phyloP scores from a whole-genome alignment of 1,140 invertebrate genomes.

The Ephestia elutella region DNA sequence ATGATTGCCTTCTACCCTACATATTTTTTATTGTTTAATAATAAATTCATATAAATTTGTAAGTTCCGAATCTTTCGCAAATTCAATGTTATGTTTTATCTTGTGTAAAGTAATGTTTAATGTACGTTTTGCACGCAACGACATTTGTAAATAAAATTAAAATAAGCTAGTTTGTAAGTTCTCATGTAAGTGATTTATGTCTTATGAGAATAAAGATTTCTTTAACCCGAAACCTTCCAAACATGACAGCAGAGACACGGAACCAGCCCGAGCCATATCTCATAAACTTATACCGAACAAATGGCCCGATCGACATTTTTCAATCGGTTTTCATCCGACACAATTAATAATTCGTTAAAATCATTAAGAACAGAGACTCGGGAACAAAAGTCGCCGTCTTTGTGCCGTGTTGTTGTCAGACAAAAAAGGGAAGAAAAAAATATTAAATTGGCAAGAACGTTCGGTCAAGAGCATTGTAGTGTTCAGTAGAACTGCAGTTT shows the following conservation, averaged over 20 bases:
- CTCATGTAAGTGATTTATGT: no score
- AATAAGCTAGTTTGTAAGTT: no score
- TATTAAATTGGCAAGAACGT: slow-evolving; percentile 27
- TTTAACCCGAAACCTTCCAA: no score
- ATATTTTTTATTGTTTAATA: no score
- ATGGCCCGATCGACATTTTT: slow-evolving; percentile 59
- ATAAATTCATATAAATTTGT: no score
- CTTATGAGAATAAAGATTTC: no score
- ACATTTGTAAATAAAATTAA: no score
- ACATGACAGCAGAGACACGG: not conserved
- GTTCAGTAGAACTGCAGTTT: not conserved
- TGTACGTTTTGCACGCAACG: no score
- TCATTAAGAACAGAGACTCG: slow-evolving; percentile 66
- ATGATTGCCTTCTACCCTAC: no score
- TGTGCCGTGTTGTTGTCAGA: slow-evolving; percentile 43
- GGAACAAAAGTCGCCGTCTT: slow-evolving; percentile 68
- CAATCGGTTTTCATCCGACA: slow-evolving; percentile 58
- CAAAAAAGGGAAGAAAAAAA: slow-evolving; percentile 54
- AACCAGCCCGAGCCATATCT: slow-evolving; percentile 1
- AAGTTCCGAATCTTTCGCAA: no score
- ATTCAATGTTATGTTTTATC: no score
- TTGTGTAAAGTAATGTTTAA: no score
- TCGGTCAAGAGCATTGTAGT: slow-evolving; percentile 8
- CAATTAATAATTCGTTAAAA: slow-evolving; percentile 72
- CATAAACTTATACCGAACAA: slow-evolving; percentile 30